Percentiles rank a stretch among this genome's conserved stretches.
These are phyloP conservation scores for Drosophila sproati DNA, from an alignment of 1,140 invertebrate species.

Conservation along the genomic window DNA sequence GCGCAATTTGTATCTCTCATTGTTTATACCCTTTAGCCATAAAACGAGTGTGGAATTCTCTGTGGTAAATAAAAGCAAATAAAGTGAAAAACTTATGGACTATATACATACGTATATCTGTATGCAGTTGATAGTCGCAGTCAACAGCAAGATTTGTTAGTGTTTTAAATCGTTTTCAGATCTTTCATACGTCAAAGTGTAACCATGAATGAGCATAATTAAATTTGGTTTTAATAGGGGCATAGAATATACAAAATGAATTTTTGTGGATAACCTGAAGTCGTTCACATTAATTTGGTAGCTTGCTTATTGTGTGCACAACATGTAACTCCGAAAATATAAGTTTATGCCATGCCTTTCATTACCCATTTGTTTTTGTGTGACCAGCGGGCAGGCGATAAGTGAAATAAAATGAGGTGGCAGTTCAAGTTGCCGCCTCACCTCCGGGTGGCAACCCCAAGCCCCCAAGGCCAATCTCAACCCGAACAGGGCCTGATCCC, in stretches of 20 bases:
- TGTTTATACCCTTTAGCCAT: slow-evolving; percentile 8
- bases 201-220: too few species aligned
- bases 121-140: neutral
- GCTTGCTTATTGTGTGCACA: neutral
- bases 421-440: slow-evolving; percentile 53
- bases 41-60: neutral
- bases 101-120: neutral
- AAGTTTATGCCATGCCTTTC: slow-evolving; percentile 71
- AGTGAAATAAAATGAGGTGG: slow-evolving; percentile 74
- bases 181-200: neutral
- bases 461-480: neutral
- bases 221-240: too few species aligned
- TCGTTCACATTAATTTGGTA: neutral
- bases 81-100: neutral
- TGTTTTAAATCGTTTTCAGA: neutral
- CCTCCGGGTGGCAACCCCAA: slow-evolving; percentile 5
- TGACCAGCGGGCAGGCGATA: slow-evolving; percentile 66
- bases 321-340: slow-evolving; percentile 60
- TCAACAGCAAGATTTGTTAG: neutral
- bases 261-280: neutral
- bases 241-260: too few species aligned
- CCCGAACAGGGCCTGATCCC: neutral
- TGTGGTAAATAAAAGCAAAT: neutral
- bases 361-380: slow-evolving; percentile 59
- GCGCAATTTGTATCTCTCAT: slow-evolving; percentile 5